Evolutionary conservation across 2,797 vertebrate genomes (phyloP).

Genomic region (Anableps anableps): DNA sequence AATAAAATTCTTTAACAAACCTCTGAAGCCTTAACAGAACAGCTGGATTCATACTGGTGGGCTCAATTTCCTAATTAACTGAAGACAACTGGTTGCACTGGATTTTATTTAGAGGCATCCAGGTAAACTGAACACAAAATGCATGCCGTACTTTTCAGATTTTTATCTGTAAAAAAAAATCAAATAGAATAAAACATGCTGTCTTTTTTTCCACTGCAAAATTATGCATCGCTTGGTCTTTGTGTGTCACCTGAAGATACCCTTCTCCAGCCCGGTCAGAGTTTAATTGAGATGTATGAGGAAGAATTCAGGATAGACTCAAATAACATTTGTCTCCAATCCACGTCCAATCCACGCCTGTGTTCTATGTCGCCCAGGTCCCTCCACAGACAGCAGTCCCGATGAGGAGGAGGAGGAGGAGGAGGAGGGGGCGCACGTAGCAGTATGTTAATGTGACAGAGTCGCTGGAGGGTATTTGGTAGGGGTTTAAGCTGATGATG

Average conservation of each 20-base stretch:
- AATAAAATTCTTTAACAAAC: background rate
- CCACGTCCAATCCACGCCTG: conserved; percentile 1
- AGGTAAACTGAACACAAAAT: background rate
- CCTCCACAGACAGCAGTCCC: conserved; percentile 62
- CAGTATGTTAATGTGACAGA: conserved; percentile 79
- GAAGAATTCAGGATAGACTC: conserved; percentile 4
- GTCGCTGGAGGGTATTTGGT: conserved; percentile 72
- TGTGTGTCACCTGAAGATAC: background rate
- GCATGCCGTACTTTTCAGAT: background rate
- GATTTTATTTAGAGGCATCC: background rate
- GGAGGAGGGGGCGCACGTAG: conserved; percentile 57
- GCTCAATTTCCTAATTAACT: background rate
- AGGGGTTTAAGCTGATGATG: conserved; percentile 12
- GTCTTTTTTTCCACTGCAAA: background rate
- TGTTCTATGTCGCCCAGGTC: conserved; percentile 52
- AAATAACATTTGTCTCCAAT: conserved; percentile 8
- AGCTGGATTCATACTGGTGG: background rate
- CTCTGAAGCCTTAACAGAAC: background rate
- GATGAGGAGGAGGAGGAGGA: conserved; percentile 34
- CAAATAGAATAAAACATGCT: background rate
- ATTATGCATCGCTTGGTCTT: background rate
- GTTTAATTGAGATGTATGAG: conserved; percentile 20
- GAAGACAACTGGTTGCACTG: background rate
- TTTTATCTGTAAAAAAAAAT: too few relatives aligned
- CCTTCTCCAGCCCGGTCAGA: too few relatives aligned